Evolutionary conservation across 2,113 vertebrate species (phyloP).

Genomic region (Origma solitaria): DNA sequence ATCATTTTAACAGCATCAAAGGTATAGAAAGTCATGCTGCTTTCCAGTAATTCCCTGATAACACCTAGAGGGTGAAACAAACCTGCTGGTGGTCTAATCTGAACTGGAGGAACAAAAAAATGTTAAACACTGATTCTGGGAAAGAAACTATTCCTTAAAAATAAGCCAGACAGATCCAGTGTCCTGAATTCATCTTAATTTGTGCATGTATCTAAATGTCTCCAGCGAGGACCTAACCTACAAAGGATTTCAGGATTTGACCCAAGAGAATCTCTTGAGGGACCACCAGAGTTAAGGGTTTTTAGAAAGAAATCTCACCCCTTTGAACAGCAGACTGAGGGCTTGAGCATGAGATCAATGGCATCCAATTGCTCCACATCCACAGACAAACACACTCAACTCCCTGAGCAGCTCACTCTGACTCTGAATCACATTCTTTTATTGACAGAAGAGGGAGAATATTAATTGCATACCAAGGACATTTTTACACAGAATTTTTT

Average conservation of each 20-base stretch:
- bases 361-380: background rate
- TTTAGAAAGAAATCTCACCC: background rate
- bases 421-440: background rate
- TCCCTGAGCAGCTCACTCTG: background rate
- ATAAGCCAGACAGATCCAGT: background rate
- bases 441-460: background rate
- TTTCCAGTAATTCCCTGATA: constrained; percentile 49
- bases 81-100: constrained; percentile 31
- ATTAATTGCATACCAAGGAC: constrained; percentile 13
- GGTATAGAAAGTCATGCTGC: background rate
- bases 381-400: background rate
- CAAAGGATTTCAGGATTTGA: background rate
- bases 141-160: constrained; percentile 14
- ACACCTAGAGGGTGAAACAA: constrained; percentile 44
- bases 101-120: background rate
- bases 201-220: background rate
- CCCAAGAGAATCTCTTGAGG: background rate
- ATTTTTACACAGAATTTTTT: background rate
- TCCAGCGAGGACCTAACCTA: background rate
- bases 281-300: background rate
- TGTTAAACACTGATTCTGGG: background rate
- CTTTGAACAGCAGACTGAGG: background rate
- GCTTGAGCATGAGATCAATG: background rate
- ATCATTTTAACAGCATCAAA: constrained; percentile 38
- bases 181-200: constrained; percentile 10